A percentile compares a stretch with the other conserved stretches of the same genome.
phyloP scores from a whole-genome alignment of 1,140 invertebrate species.

The Formica selysi region DNA sequence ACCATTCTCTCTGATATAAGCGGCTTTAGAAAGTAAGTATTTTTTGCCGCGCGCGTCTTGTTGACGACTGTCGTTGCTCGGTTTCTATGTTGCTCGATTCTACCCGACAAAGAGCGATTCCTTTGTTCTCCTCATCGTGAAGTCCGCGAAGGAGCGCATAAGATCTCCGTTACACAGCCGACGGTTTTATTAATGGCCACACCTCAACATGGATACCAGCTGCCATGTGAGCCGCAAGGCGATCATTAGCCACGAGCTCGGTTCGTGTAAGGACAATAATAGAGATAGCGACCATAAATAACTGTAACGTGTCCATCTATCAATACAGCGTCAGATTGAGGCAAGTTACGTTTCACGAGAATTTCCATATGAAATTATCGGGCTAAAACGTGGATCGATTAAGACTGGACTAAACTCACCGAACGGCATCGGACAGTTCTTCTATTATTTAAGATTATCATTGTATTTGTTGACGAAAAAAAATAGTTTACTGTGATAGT shows the following conservation, averaged over 20 bases:
- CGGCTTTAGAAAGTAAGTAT: constrained; percentile 7
- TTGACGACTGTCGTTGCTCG: background rate
- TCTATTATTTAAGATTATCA: background rate
- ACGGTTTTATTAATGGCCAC: constrained; percentile 76
- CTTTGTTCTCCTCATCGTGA: constrained; percentile 62
- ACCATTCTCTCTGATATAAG: constrained; percentile 33
- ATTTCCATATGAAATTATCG: constrained; percentile 28
- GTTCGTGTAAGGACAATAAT: constrained; percentile 78
- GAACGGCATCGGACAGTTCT: background rate
- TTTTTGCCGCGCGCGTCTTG: background rate
- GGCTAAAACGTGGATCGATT: background rate
- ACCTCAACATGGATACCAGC: constrained; percentile 68
- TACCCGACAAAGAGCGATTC: constrained; percentile 41
- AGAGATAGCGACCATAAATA: constrained; percentile 79
- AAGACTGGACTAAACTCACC: background rate
- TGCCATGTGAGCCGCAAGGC: constrained; percentile 66
- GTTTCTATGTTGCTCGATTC: background rate
- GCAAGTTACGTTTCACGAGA: constrained; percentile 16
- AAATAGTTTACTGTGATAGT: background rate
- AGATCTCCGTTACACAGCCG: constrained; percentile 54
- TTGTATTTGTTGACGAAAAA: background rate
- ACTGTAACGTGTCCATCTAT: constrained; percentile 77
- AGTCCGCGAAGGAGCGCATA: constrained; percentile 17
- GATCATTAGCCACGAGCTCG: constrained; percentile 65
- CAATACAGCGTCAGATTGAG: constrained; percentile 58